Evolutionary conservation across 2,797 vertebrate species (phyloP).

Genomic region (Loriculus beryllinus): DNA sequence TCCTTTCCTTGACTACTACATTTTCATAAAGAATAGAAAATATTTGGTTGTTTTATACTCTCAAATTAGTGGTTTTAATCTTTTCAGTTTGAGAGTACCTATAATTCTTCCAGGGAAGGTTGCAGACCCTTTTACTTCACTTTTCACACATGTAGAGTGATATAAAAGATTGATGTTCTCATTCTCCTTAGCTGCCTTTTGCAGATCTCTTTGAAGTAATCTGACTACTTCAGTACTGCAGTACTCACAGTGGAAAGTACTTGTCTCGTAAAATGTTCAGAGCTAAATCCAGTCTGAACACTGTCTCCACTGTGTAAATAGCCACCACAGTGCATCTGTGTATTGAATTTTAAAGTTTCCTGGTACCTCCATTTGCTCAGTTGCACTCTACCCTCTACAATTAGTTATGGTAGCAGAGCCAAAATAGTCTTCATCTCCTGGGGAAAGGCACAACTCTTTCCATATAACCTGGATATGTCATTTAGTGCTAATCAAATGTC

Average conservation of each 20-base stretch:
- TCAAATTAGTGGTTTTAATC: background rate
- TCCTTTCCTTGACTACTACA: background rate
- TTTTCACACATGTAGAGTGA: rapidly evolving
- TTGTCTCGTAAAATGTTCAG: conserved; percentile 1
- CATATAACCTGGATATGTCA: background rate
- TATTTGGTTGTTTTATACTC: background rate
- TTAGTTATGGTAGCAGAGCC: background rate
- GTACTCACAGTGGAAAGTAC: background rate
- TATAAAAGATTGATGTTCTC: background rate
- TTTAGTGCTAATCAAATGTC: conserved; percentile 16
- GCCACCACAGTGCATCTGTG: background rate
- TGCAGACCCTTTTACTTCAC: background rate
- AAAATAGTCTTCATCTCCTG: background rate
- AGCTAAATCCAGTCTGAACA: background rate
- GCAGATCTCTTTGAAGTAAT: background rate
- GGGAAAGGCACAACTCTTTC: background rate
- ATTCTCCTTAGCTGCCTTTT: background rate
- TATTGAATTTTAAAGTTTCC: conserved; percentile 20
- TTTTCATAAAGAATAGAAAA: background rate
- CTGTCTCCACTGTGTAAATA: background rate
- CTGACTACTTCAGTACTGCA: background rate
- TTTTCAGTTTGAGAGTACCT: background rate
- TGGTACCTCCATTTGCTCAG: background rate
- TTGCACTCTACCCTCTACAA: background rate
- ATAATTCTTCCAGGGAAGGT: background rate